Evolutionary conservation across 2,113 vertebrate genomes (phyloP).

Genomic region (Caloenas nicobarica): DNA sequence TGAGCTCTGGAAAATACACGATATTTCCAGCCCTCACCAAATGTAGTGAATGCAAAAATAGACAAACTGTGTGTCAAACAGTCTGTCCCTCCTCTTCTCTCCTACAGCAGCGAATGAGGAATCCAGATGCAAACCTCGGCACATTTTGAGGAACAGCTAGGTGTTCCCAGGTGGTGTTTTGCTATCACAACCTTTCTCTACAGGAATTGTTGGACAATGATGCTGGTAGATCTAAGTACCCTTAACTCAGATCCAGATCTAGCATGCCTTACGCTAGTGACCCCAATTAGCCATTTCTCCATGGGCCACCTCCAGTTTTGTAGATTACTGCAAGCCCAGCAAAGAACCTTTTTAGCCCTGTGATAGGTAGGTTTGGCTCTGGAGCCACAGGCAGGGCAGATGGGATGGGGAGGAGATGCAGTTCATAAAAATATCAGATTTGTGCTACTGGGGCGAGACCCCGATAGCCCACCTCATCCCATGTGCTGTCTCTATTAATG

Average conservation of each 20-base stretch:
- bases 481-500: background rate
- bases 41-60: background rate
- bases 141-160: background rate
- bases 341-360: background rate
- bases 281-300: background rate
- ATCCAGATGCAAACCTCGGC: background rate
- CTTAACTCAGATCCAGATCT: background rate
- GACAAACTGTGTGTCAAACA: background rate
- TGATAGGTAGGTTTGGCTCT: background rate
- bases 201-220: background rate
- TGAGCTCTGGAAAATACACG: background rate
- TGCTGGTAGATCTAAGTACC: background rate
- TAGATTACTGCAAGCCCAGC: background rate
- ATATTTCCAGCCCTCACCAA: background rate
- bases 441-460: fast-evolving
- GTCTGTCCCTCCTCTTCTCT: background rate
- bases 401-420: background rate
- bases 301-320: background rate
- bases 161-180: background rate
- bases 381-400: background rate
- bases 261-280: background rate
- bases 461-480: fast-evolving
- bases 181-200: background rate
- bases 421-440: background rate
- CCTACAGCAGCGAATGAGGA: background rate